Evolutionary conservation across 2,888 invertebrate genomes (phyloP), one percentile per base, ranked within the genome.

Genomic region (Alloplasta piceator): DNA sequence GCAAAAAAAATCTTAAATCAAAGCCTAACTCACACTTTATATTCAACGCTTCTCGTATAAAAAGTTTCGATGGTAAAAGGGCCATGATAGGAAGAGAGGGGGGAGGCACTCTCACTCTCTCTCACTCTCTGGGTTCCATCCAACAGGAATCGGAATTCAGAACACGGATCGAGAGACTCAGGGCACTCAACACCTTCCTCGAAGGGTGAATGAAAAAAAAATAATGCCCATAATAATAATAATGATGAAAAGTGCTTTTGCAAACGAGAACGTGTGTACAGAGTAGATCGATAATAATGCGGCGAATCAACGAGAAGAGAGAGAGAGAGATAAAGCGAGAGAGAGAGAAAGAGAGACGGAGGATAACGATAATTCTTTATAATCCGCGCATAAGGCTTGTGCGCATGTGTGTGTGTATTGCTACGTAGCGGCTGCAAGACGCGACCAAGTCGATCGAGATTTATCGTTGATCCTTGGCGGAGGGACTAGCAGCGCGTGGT

Each of bases 381-480:
- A 80, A 80, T 80, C 77, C 80, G 67, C 72, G 67, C 72, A 58
- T 39, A 67, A 52, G 72, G 71, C 67, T 64, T 75, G 64, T 79
- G 50, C 64, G 26, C 3, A 3, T 3, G 3, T 3, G 26, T 26
- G 26, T 26, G 26, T 26, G 26, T 52, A 12, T 52, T 52, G 12
- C 46, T 38, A 7, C 61, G 55, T 46, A 36, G 41, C 14, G 55
- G 64, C 7, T 43, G 26, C 26, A 26, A 26, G 75, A 56, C 63
- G 76, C 70, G 52, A 52, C 52, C 76, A 55, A 76, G 50, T 68
- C 80, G 77, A 80, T 80, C 80, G 80, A 77, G 85, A 85, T 85
- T 85, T 85, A 85, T 85, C 83, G 85, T 70, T 82, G 83, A 85
- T 85, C 81, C 77, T 67, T 74, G 81, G 83, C 52, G 52, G 55